Evolutionary conservation across 2,113 vertebrate genomes (phyloP).

Genomic region (Halichoerus grypus): DNA sequence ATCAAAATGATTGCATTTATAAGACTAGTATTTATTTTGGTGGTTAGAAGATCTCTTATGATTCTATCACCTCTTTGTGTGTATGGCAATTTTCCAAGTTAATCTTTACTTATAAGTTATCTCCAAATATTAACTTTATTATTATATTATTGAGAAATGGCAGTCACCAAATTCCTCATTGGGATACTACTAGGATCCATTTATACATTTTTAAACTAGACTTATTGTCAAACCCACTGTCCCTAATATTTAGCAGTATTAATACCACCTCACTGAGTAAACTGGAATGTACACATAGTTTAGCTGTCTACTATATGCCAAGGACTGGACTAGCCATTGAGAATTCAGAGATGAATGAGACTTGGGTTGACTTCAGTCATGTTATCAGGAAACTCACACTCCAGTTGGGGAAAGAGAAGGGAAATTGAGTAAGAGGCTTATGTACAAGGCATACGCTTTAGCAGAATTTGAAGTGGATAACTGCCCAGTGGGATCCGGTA

Average conservation of each 20-base stretch:
- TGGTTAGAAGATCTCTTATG: neutral
- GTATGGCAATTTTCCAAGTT: slow-evolving; percentile 5
- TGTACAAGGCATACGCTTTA: neutral
- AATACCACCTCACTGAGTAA: neutral
- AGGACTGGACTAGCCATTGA: neutral
- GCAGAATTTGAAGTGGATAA: neutral
- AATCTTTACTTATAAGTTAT: slow-evolving; percentile 28
- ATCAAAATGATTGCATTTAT: slow-evolving; percentile 35
- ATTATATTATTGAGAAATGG: slow-evolving; percentile 4
- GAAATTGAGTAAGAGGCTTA: neutral
- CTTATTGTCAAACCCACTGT: neutral
- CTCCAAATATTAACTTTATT: neutral
- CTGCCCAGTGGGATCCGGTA: neutral
- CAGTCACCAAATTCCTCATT: neutral
- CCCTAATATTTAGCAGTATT: neutral
- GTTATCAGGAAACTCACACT: neutral
- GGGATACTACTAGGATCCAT: neutral
- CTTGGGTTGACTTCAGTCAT: neutral
- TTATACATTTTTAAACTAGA: neutral
- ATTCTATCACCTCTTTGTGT: neutral
- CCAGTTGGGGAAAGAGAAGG: neutral
- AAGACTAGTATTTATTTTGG: slow-evolving; percentile 34
- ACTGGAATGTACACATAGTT: neutral
- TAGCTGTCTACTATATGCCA: neutral
- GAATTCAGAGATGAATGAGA: neutral